phyloP scores from a whole-genome alignment of 1,140 invertebrate genomes.

The Nasonia longicornis region DNA sequence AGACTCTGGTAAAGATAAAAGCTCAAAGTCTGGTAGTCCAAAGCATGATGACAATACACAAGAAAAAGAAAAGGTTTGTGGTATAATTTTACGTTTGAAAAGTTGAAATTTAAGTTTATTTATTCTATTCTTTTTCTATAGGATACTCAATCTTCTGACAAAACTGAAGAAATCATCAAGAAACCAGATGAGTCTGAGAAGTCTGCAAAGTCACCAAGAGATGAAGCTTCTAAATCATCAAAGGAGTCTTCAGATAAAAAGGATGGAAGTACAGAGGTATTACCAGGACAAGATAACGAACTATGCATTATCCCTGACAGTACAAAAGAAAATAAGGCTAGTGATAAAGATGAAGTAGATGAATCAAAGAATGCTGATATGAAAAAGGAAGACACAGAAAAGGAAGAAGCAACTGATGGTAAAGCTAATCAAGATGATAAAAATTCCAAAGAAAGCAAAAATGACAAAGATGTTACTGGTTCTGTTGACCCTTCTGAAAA shows the following conservation, averaged over 20 bases:
- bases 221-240: slow-evolving; percentile 23
- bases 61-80: slow-evolving; percentile 31
- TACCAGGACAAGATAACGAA: slow-evolving; percentile 66
- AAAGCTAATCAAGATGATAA: slow-evolving; percentile 10
- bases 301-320: slow-evolving; percentile 66
- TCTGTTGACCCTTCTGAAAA: slow-evolving; percentile 1
- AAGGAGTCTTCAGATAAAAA: slow-evolving; percentile 43
- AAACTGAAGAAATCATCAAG: neutral
- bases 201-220: neutral
- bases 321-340: slow-evolving; percentile 59
- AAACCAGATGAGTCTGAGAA: slow-evolving; percentile 21
- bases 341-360: slow-evolving; percentile 37
- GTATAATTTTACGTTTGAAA: neutral
- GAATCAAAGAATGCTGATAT: slow-evolving; percentile 14
- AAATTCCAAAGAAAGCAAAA: neutral
- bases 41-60: slow-evolving; percentile 25
- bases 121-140: slow-evolving; percentile 3
- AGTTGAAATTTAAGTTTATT: neutral
- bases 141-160: neutral
- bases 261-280: slow-evolving; percentile 46
- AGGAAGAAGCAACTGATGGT: neutral
- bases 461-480: neutral
- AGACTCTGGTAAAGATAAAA: slow-evolving; percentile 48
- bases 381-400: slow-evolving; percentile 31
- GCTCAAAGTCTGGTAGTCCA: neutral